Evolutionary conservation across 1,140 invertebrate genomes (phyloP).

Genomic region (Neodiprion lecontei): DNA sequence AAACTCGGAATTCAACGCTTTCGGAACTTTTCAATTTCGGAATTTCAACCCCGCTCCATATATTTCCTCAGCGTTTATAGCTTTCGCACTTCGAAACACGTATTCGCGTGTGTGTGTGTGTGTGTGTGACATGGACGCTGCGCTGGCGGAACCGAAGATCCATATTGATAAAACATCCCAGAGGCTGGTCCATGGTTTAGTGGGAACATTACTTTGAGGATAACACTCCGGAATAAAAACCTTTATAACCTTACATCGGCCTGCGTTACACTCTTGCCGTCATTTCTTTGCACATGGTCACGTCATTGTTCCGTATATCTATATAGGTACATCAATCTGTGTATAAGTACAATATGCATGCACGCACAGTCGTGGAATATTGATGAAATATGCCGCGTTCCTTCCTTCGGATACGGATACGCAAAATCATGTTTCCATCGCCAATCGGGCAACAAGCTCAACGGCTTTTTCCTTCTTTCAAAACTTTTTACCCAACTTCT

Average conservation of each 20-base stretch:
- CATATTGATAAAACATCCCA: conserved; percentile 40
- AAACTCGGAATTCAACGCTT: too few species aligned
- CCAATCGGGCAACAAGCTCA: too few species aligned
- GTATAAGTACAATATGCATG: not conserved
- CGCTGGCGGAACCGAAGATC: conserved; percentile 34
- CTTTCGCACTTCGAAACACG: too few species aligned
- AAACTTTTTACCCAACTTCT: too few species aligned
- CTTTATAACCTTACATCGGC: conserved; percentile 49
- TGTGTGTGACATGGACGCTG: not conserved
- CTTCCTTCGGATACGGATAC: too few species aligned
- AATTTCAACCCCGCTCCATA: too few species aligned
- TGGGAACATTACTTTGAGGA: conserved; percentile 46
- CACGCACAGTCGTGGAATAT: not conserved
- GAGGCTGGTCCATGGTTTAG: conserved; percentile 43
- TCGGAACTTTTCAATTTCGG: too few species aligned
- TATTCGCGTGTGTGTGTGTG: too few species aligned
- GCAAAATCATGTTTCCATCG: too few species aligned
- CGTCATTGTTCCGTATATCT: not conserved
- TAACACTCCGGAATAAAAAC: conserved; percentile 52
- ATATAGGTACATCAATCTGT: too few species aligned
- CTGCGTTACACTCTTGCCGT: conserved; percentile 23
- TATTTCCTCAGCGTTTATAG: too few species aligned
- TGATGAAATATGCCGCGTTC: not conserved
- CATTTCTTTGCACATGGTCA: not conserved
- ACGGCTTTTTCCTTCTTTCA: too few species aligned